phyloP scores from a whole-genome alignment of 2,797 vertebrate species.

The Xyrichtys novacula region DNA sequence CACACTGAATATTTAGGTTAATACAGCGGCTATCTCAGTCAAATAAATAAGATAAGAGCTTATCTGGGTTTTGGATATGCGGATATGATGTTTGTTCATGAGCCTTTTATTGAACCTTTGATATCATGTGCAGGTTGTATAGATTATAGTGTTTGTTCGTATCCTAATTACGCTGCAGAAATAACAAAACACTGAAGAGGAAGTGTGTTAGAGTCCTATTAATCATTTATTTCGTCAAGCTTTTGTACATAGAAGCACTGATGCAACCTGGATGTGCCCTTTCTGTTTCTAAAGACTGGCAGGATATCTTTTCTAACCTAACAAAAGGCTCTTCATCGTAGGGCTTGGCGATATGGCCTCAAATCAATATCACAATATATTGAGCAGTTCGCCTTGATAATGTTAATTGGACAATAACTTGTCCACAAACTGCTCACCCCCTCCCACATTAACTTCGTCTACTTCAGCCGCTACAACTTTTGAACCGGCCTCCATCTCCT shows the following conservation, averaged over 20 bases:
- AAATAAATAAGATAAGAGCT: slow-evolving; percentile 32
- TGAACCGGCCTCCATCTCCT: no score
- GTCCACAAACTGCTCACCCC: no score
- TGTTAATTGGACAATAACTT: no score
- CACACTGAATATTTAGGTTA: slow-evolving; percentile 15
- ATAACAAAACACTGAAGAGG: neutral
- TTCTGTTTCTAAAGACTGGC: neutral
- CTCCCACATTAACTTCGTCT: no score
- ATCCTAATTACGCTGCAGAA: slow-evolving; percentile 5
- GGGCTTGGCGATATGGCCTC: no score
- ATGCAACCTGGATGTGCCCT: neutral
- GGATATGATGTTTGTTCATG: slow-evolving; percentile 15
- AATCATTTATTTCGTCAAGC: neutral
- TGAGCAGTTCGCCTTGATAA: no score
- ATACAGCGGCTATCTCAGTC: slow-evolving; percentile 1
- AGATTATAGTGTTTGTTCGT: neutral
- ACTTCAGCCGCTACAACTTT: no score
- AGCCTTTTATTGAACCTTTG: slow-evolving; percentile 15
- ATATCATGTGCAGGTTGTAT: neutral
- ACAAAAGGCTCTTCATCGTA: neutral
- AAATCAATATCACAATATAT: no score
- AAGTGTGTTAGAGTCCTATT: neutral
- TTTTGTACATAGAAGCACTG: neutral
- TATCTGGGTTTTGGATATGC: slow-evolving; percentile 17
- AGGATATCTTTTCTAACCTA: slow-evolving; percentile 11